phyloP scores from a whole-genome alignment of 2,113 vertebrate species.

The Chlorodrepanis virens region DNA sequence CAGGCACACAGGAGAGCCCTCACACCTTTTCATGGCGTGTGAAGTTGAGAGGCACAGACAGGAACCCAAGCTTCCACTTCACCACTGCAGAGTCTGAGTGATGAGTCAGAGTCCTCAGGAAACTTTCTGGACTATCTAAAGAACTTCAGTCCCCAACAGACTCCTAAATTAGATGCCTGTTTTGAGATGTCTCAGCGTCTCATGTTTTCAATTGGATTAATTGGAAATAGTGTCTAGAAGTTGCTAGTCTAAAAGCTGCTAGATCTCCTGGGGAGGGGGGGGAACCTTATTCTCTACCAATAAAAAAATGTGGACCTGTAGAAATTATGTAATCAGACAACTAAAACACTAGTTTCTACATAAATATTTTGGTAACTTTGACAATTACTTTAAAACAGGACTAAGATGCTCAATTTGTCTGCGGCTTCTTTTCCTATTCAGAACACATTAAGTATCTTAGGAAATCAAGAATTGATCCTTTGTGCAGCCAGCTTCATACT shows the following conservation, averaged over 20 bases:
- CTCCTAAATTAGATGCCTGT: background rate
- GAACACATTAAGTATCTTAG: background rate
- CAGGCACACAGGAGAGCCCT: fast-evolving
- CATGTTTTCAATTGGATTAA: background rate
- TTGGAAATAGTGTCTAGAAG: background rate
- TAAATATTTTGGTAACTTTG: conserved; percentile 40
- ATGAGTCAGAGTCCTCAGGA: background rate
- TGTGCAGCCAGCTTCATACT: background rate
- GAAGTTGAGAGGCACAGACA: background rate
- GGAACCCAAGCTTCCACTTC: background rate
- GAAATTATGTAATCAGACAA: background rate
- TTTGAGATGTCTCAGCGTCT: background rate
- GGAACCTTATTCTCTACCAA: background rate
- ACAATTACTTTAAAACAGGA: conserved; percentile 9
- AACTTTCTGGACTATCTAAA: background rate
- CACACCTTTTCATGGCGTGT: background rate
- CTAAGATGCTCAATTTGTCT: conserved; percentile 1
- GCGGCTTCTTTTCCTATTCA: background rate
- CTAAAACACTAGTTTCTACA: background rate
- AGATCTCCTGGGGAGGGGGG: background rate
- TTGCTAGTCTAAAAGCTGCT: background rate
- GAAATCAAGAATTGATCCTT: conserved; percentile 51
- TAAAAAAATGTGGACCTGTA: too few relatives aligned
- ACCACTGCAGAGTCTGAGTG: fast-evolving
- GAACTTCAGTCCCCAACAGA: background rate